These are phyloP conservation scores for Neocrepidodera transversa DNA, from an alignment of 2,888 invertebrate species.

Conservation along the genomic window DNA sequence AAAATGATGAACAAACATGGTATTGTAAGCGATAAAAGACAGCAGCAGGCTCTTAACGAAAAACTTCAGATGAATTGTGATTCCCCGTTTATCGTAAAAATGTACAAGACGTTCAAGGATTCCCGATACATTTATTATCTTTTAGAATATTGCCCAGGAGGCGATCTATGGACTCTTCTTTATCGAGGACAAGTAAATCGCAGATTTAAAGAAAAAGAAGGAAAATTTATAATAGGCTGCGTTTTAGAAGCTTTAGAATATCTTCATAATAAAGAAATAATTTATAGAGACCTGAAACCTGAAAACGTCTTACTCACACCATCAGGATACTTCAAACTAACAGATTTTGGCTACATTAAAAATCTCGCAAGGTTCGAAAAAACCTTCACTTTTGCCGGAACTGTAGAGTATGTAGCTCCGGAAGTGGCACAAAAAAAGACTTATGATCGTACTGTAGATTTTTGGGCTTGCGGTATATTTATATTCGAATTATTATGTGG, in stretches of 20 bases:
- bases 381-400: slow-evolving; percentile 95
- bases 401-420: slow-evolving; percentile 86
- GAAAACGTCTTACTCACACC: slow-evolving; percentile 88
- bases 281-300: slow-evolving; percentile 88
- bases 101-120: slow-evolving; percentile 89
- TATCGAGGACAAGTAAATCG: slow-evolving; percentile 75
- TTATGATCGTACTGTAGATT: slow-evolving; percentile 85
- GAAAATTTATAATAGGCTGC: slow-evolving; percentile 85
- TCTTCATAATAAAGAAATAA: slow-evolving; percentile 81
- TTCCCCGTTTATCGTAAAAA: slow-evolving; percentile 64
- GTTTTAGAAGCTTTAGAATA: slow-evolving; percentile 91
- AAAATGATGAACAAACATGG: slow-evolving; percentile 74
- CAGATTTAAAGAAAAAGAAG: slow-evolving; percentile 73
- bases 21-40: slow-evolving; percentile 72
- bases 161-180: slow-evolving; percentile 93
- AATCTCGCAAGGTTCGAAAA: slow-evolving; percentile 73
- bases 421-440: slow-evolving; percentile 88
- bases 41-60: slow-evolving; percentile 73
- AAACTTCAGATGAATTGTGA: slow-evolving; percentile 63
- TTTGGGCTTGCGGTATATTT: slow-evolving; percentile 90
- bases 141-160: slow-evolving; percentile 92
- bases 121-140: slow-evolving; percentile 89
- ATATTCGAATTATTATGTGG: slow-evolving; percentile 86
- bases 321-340: slow-evolving; percentile 87
- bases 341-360: slow-evolving; percentile 95